Base-by-base conservation (phyloP, 2,888 invertebrate species). In the Didymodactylos carnosus region DNA sequence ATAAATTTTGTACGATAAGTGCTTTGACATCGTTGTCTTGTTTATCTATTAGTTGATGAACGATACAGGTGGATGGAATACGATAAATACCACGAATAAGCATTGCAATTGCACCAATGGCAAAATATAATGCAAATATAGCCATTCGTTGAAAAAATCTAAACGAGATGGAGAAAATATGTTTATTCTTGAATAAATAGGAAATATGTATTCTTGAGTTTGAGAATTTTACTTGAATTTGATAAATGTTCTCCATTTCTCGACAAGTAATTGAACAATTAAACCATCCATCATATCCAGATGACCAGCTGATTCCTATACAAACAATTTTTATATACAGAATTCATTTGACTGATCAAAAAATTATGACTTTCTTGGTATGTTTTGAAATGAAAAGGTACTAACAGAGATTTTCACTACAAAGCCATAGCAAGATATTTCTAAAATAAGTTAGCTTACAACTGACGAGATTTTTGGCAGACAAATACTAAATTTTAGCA, bases 201-300 rank as follows among this genome's bases (percentile, higher is more conserved):
- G 14, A 35, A 6, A 27, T 13, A 8, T n/a, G n/a, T 23, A 75
- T 76, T 77, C 70, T 75, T 76, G 3, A 23, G 0, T 19, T n/a
- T 73, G 46, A 14, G 25, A 35, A n/a, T n/a, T 51, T 72, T 79
- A 86, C 86, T 86, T 84, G 77, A 89, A 90, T 84, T 92, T 92
- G 3, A 93, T 93, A 82, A 94, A 97, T 0, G 94, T 91, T 80
- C 94, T 92, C 97, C 97, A 98, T 86, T 98, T 98, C 5, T 94
- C 93, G 81, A 93, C 90, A 16, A 98, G 84, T 23, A 98, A 87
- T 82, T 95, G 93, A 27, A 94, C 91, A 69, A 97, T 85, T 78
- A 94, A 89, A 0, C 95, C 95, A 82, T 95, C 94, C 85, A 97
- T 88, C 73, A 98, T 86, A 79, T 94, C 93, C 79, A 98, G 86